Percentiles rank a stretch among this genome's conserved stretches.
Evolutionary conservation across 2,797 vertebrate genomes (phyloP).

Genomic region (Acipenser oxyrinchus): DNA sequence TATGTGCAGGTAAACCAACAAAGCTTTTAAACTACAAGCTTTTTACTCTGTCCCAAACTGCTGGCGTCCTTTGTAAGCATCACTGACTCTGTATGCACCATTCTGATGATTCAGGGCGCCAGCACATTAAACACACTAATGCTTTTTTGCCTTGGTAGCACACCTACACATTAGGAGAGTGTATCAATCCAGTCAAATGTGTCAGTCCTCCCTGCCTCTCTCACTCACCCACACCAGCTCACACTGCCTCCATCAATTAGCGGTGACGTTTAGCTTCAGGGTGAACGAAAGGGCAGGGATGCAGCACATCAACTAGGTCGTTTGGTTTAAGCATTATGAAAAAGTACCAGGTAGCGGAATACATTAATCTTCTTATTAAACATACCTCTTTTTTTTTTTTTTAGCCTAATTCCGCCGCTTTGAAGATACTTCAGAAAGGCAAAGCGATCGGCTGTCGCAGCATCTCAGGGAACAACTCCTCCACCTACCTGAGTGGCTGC

Average conservation of each 20-base stretch:
- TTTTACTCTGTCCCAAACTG: slow-evolving; percentile 24
- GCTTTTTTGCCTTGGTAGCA: slow-evolving; percentile 58
- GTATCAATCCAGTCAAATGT: slow-evolving; percentile 12
- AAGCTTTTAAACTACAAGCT: too few relatives aligned
- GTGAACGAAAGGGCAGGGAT: too few relatives aligned
- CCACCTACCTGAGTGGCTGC: slow-evolving; percentile 16
- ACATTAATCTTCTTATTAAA: too few relatives aligned
- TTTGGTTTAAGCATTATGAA: too few relatives aligned
- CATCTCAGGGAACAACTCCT: slow-evolving; percentile 27
- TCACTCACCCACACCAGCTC: too few relatives aligned
- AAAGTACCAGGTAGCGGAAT: too few relatives aligned
- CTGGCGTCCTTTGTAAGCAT: slow-evolving; percentile 24
- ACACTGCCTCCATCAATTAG: too few relatives aligned
- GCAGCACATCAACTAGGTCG: too few relatives aligned
- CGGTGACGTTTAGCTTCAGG: too few relatives aligned
- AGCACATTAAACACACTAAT: slow-evolving; percentile 61
- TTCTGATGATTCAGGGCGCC: slow-evolving; percentile 29
- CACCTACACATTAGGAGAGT: slow-evolving; percentile 57
- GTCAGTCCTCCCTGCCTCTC: too few relatives aligned
- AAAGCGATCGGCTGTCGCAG: slow-evolving; percentile 42
- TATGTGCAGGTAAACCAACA: too few relatives aligned
- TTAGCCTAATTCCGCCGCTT: slow-evolving; percentile 53
- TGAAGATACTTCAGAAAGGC: slow-evolving; percentile 50
- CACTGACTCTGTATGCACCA: slow-evolving; percentile 6
- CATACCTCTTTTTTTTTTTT: slow-evolving; percentile 7